These are phyloP conservation scores for Indri indri DNA, from an alignment of 2,113 vertebrate genomes.

Conservation along the genomic window DNA sequence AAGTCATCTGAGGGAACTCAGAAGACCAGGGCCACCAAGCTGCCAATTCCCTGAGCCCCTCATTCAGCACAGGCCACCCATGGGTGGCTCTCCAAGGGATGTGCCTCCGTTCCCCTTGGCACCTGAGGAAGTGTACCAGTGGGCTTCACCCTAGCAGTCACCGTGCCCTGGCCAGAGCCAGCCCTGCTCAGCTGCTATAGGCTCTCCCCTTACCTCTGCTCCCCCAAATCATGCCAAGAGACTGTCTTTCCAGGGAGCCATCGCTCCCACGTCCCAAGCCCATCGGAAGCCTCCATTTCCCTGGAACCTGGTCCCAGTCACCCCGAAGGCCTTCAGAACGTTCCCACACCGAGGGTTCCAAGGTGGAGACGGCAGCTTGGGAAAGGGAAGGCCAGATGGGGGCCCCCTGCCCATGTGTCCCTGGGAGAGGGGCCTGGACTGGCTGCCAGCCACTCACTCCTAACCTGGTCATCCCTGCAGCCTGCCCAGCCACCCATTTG, in stretches of 20 bases:
- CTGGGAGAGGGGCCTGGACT: neutral
- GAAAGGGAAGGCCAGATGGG: no score
- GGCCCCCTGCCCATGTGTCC: no score
- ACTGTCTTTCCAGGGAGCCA: neutral
- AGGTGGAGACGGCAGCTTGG: neutral
- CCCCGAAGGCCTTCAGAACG: neutral
- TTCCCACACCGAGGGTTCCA: neutral
- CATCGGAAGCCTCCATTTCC: neutral
- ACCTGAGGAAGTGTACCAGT: neutral
- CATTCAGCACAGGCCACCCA: neutral
- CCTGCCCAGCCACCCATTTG: rapidly evolving
- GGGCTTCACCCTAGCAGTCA: neutral
- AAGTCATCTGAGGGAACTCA: neutral
- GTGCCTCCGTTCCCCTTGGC: neutral
- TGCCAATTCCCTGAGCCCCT: neutral
- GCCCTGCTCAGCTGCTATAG: no score
- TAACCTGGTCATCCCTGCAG: no score
- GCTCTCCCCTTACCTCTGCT: neutral
- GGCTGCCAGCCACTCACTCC: neutral
- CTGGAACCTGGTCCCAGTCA: neutral
- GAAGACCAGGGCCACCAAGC: neutral
- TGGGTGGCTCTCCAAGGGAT: neutral
- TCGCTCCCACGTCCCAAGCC: no score
- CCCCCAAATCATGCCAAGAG: neutral
- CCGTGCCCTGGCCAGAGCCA: neutral